Conservation (phyloP, 2,797 vertebrate species). For the Lepilemur ruficaudatus region DNA sequence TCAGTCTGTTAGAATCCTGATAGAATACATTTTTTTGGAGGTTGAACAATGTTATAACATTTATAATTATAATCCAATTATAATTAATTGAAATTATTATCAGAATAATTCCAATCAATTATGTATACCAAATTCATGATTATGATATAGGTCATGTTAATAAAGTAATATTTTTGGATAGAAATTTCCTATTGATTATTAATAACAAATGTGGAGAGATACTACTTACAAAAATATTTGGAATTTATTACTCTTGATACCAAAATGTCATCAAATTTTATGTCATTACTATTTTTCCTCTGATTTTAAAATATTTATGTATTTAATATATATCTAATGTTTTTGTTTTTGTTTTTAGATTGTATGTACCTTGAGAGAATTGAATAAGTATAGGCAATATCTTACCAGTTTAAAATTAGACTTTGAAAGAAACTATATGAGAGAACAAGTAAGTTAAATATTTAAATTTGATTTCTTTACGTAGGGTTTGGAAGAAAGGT, state of each 20-base stretch:
- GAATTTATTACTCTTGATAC: background rate
- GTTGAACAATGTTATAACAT: background rate
- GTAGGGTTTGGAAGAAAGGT: background rate
- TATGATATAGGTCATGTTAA: background rate
- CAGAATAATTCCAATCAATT: background rate
- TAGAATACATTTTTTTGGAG: background rate
- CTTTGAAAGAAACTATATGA: conserved; percentile 81
- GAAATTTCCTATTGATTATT: background rate
- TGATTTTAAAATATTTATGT: background rate
- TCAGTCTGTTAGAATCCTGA: background rate
- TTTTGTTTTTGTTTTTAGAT: conserved; percentile 68
- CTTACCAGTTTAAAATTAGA: conserved; percentile 81
- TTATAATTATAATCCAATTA: background rate
- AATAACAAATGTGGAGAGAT: background rate
- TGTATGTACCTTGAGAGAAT: conserved; percentile 79
- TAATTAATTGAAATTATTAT: background rate
- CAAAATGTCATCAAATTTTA: background rate
- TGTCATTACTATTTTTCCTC: background rate
- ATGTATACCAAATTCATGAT: background rate
- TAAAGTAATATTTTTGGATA: background rate
- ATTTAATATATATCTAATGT: background rate
- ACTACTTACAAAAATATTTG: background rate
- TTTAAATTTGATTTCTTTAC: conserved; percentile 41
- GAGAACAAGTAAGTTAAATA: conserved; percentile 81
- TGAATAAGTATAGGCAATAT: conserved; percentile 82